These are phyloP conservation scores for Eucidaris tribuloides DNA, from an alignment of 35 echinoderm and acorn worm species.

Conservation along the genomic window DNA sequence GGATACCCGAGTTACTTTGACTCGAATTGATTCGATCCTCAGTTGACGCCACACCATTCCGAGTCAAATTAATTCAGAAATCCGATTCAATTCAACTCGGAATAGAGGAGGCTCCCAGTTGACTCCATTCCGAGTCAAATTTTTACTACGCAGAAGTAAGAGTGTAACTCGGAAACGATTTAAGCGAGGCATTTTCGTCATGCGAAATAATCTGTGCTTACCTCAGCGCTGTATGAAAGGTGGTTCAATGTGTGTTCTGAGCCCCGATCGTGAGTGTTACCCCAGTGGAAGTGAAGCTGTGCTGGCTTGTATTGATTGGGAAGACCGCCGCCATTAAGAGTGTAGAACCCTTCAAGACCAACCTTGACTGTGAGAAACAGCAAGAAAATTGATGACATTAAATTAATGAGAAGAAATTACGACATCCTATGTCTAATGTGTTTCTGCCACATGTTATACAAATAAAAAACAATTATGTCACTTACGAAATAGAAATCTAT, in stretches of 20 bases:
- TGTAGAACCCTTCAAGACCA: background rate
- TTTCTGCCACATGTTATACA: background rate
- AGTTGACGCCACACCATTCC: too few relatives aligned
- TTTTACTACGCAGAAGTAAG: too few relatives aligned
- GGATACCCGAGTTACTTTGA: too few relatives aligned
- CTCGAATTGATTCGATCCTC: too few relatives aligned
- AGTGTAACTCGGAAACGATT: too few relatives aligned
- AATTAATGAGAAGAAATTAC: background rate
- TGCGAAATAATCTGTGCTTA: background rate
- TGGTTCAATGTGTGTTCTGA: slow-evolving; percentile 42
- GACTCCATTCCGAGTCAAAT: too few relatives aligned
- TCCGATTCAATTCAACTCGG: too few relatives aligned
- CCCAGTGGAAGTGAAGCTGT: slow-evolving; percentile 61
- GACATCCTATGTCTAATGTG: background rate
- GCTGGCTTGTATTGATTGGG: slow-evolving; percentile 5
- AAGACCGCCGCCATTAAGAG: slow-evolving; percentile 26
- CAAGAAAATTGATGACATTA: background rate
- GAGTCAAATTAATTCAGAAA: too few relatives aligned
- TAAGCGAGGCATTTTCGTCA: background rate
- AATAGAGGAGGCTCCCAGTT: too few relatives aligned
- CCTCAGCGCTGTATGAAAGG: slow-evolving; percentile 25
- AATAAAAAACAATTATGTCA: background rate
- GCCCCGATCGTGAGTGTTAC: background rate
- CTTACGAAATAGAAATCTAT: too few relatives aligned
- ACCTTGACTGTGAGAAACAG: slow-evolving; percentile 1